Evolutionary conservation across 2,797 vertebrate genomes (phyloP), one percentile per base, ranked within the genome.

Genomic region (Propithecus deckenii): DNA sequence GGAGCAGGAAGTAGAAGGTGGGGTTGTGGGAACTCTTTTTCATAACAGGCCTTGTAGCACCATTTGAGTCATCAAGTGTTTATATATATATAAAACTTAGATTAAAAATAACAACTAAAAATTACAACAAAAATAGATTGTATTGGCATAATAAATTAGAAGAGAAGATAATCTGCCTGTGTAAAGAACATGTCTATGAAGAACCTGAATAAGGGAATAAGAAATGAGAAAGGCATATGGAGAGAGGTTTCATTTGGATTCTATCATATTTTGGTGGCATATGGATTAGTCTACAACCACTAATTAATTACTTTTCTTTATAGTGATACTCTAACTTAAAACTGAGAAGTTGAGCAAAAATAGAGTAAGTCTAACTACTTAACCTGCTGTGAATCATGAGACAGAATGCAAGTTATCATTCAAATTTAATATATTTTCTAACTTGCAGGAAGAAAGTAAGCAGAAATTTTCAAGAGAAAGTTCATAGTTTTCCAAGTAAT

Each of bases 251-350:
- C 80, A 79, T 92, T 86, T 96, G 79, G 59, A 46, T 85, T 95
- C 74, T 30, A 7, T 86, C 88, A 67, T 79, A 35, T 89, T 91
- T 93, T 93, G 63, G 83, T 91, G 75, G 46, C 89, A 93, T 95
- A 65, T 89, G 89, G 83, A 83, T 97, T 91, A 91, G 67, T 75
- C 93, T 84, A 46, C 41, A 79, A 11, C 23, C 65, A 86, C 57
- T 69, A 94, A 30, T 91, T 95, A 93, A 93, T 91, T 91, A 75
- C 74, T 91, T 89, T 86, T 93, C 74, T 97, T 84, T 83, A 89
- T 69, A 50, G 30, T 85, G 65, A 41, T 86, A 41, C 75, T 59
- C 25, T 93, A 91, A 91, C 76, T 90, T 59, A 86, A 95, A 93
- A 89, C 84, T 72, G 84, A 95, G 75, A 94, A 92, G 22, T 41